Evolutionary conservation across 1,140 invertebrate genomes (phyloP).

Genomic region (Neoseiulus cucumeris): DNA sequence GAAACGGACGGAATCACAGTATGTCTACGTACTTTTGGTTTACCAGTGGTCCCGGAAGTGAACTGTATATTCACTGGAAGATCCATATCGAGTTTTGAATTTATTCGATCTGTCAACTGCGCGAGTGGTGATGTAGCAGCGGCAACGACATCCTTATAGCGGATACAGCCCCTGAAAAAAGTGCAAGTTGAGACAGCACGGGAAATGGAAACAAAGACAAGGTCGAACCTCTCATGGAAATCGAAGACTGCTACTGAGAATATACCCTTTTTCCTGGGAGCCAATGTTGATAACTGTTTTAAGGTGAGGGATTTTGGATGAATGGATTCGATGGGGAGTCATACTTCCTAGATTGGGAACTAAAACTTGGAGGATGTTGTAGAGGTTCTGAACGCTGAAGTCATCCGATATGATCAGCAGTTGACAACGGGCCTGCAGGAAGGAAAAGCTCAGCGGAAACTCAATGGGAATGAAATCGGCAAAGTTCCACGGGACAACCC

Average conservation of each 20-base stretch:
- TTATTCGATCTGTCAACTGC: neutral
- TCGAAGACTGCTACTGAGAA: neutral
- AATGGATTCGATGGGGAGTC: neutral
- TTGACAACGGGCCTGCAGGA: neutral
- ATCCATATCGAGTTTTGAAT: conserved; percentile 9
- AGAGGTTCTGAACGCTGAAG: neutral
- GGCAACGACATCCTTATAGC: neutral
- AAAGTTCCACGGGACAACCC: too few relatives aligned
- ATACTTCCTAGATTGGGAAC: neutral
- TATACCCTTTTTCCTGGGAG: neutral
- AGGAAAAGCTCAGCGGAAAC: too few relatives aligned
- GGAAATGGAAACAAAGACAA: neutral
- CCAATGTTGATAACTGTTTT: neutral
- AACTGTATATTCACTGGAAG: conserved; percentile 22
- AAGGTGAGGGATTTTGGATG: neutral
- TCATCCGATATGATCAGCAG: neutral
- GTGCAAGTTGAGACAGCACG: neutral
- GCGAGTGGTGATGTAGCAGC: neutral
- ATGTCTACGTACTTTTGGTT: conserved; percentile 40
- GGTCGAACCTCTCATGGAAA: neutral
- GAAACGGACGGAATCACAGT: too few relatives aligned
- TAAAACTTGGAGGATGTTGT: neutral
- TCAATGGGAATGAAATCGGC: too few relatives aligned
- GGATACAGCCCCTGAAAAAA: neutral
- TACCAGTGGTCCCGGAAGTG: conserved; percentile 52